Percentiles rank a stretch among this genome's conserved stretches.
Evolutionary conservation across 2,797 vertebrate genomes (phyloP).

Genomic region (Sparus aurata): DNA sequence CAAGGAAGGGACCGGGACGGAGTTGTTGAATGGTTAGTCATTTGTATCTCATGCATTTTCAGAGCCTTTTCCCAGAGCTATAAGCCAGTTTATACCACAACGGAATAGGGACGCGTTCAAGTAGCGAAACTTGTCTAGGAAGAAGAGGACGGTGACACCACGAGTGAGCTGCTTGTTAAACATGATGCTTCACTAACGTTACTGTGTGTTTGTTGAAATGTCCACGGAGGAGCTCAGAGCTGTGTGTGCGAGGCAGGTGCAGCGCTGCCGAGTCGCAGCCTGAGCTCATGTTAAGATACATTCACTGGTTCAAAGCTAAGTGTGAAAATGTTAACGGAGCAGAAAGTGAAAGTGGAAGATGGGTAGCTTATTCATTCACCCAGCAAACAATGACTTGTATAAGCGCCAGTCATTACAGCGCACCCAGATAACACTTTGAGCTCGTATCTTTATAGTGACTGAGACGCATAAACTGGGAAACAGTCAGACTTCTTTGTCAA

Average conservation of each 20-base stretch:
- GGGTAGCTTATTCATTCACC: neutral
- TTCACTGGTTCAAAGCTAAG: neutral
- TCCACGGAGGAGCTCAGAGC: neutral
- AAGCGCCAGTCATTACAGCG: neutral
- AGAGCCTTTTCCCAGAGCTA: neutral
- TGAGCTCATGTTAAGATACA: neutral
- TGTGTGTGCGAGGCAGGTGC: neutral
- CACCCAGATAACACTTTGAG: too few relatives aligned
- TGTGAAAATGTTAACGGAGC: neutral
- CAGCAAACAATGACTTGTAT: neutral
- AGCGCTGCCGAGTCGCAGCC: too few relatives aligned
- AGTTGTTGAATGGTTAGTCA: constrained; percentile 9
- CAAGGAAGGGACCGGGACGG: neutral
- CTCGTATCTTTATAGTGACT: neutral
- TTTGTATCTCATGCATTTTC: neutral
- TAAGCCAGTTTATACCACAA: rapidly evolving
- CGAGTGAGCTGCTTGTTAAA: neutral
- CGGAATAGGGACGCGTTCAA: too few relatives aligned
- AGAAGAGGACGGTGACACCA: too few relatives aligned
- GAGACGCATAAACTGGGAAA: neutral
- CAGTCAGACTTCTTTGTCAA: neutral
- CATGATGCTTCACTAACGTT: neutral
- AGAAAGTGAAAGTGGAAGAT: neutral
- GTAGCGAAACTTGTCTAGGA: too few relatives aligned
- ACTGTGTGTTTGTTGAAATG: neutral